Base-by-base conservation (phyloP, 2,797 vertebrate genomes). In the Mastacembelus armatus region DNA sequence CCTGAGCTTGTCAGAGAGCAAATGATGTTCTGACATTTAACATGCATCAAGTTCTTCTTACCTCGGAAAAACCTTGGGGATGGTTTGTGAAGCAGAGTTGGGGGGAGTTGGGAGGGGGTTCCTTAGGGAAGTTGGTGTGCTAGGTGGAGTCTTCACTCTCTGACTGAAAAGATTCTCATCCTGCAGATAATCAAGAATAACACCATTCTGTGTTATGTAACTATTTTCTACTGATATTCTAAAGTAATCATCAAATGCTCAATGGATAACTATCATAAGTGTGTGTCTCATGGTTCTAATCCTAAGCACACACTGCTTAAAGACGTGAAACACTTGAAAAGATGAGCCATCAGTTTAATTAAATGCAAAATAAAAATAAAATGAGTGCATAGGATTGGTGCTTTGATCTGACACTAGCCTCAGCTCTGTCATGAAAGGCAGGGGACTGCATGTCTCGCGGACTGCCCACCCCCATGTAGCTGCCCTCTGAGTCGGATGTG, bases 401-500 rank as follows among this genome's bases (percentile, higher is more conserved):
- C 2, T 21, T 6, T 29, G 35, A 16, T 61, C 19, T 5, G 27
- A 74, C 18, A 56, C 19, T 38, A 43, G 97, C 95, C 93, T 97
- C 95, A 18, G 74, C 39, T 82, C 86, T 94, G 71, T 96, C 94
- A 12, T 92, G 90, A 80, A 96, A 95, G 77, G 97, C 85, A 0
- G 97, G 98, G 0, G 97, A 99, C 77, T 95, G 96, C 40, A 96
- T 78, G 59, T 98, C 96, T 90, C 96, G 90, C 68, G 97, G 98
- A 74, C 97, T 99, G 62, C 94, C 86, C 60, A 94, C 90, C 57
- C 94, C 98, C 67, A 92, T 93, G 0, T 89, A 97, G 92, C 97
- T 99, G 71, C 97, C 94, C 92, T 99, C 97, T 0, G 98, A 99
- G 85, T 99, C 98, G 4, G 98, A 99, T 0, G 95, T 97, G 82